These are phyloP conservation scores for Noctua janthina DNA, from an alignment of 2,888 invertebrate genomes.

Conservation along the genomic window DNA sequence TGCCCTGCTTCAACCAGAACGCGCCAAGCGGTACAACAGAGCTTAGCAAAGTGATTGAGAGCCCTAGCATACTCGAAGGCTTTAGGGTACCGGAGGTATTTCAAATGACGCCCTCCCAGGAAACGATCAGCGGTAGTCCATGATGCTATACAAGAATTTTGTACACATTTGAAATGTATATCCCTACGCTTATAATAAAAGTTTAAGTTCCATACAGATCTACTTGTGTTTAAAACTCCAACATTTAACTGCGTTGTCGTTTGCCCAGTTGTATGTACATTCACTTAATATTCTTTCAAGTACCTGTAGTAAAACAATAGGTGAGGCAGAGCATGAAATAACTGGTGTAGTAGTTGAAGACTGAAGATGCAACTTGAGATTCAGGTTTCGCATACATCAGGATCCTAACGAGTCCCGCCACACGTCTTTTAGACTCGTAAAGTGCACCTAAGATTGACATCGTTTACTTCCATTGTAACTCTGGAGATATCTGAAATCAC, in stretches of 20 bases:
- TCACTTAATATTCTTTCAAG: conserved; percentile 33
- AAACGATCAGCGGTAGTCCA: conserved; percentile 31
- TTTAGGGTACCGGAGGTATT: conserved; percentile 25
- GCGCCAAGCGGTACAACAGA: conserved; percentile 78
- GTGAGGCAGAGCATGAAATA: conserved; percentile 77
- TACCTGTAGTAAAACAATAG: conserved; percentile 61
- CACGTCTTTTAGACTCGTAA: conserved; percentile 50
- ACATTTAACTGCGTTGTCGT: conserved; percentile 12
- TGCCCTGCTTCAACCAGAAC: conserved; percentile 83
- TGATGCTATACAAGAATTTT: conserved; percentile 48
- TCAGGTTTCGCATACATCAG: conserved; percentile 53
- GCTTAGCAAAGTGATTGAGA: conserved; percentile 35
- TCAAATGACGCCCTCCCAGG: conserved; percentile 29
- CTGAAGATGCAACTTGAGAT: conserved; percentile 73
- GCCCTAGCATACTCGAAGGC: conserved; percentile 18
- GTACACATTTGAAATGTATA: conserved; percentile 60
- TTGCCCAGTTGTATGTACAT: conserved; percentile 27
- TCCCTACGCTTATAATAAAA: conserved; percentile 57
- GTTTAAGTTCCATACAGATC: conserved; percentile 40
- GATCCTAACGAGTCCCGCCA: conserved; percentile 34
- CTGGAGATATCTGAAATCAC: neutral
- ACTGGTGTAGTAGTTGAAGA: conserved; percentile 70
- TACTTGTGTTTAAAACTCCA: conserved; percentile 31
- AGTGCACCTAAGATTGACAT: conserved; percentile 33
- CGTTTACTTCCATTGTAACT: neutral